Evolutionary conservation across 2,888 invertebrate genomes (phyloP), one percentile per base, ranked within the genome.

Genomic region (Scaptomyza reducta): DNA sequence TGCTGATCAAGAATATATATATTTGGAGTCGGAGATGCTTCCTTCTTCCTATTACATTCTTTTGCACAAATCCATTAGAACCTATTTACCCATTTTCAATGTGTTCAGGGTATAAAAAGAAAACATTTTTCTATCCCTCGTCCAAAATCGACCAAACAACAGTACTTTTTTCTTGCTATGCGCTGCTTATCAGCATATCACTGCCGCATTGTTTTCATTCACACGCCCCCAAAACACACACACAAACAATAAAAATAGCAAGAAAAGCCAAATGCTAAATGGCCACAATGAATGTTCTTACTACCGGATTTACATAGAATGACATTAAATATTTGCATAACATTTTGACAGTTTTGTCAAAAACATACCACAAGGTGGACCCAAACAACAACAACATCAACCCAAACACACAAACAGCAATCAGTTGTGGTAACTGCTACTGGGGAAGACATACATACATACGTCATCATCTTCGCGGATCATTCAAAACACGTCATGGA

Each of bases 181-280:
- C 47, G 45, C 70, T 77, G 80, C 72, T 79, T 80, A 85, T 85
- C 80, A 71, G 74, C 38, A 50, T 70, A 88, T 79, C 77, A 77
- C 70, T 86, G 88, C 84, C 84, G 89, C 89, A 86, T 88, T 89
- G 77, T 84, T 77, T 75, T 84, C 73, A 79, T 87, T 89, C 87
- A 85, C 89, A 89, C 89, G 89, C 89, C 89, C 89, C 85, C 86
- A 78, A 80, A 70, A 74, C 68, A 70, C 75, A 71, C 67, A 71
- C 70, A 74, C 58, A 67, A 64, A 65, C 25, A n/a, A n/a, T n/a
- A 7, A 31, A 41, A 51, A 45, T 45, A 67, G 57, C 33, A 38
- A 49, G 42, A 50, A 66, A 59, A 33, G 29, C n/a, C 41, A 55
- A 67, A 49, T 60, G 60, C 69, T 46, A 61, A 73, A 60, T 56